phyloP scores from a whole-genome alignment of 2,113 vertebrate species.

The Cinclus mexicanus region DNA sequence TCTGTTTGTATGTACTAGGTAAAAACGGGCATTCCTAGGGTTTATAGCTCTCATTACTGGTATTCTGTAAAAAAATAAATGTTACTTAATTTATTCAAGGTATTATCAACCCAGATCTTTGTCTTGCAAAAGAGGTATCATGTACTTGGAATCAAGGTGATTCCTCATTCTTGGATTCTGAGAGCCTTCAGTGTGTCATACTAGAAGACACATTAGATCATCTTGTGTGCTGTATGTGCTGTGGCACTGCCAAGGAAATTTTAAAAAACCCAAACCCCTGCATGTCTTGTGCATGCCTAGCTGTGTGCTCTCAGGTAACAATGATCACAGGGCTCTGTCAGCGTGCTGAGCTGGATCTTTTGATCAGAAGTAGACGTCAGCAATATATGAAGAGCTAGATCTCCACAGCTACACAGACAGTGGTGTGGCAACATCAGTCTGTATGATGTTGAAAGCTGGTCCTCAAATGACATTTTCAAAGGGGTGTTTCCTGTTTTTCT shows the following conservation, averaged over 20 bases:
- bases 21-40: not conserved
- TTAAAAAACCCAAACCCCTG: not conserved
- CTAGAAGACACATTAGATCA: not conserved
- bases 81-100: not conserved
- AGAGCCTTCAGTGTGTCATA: not conserved
- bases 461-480: not conserved
- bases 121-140: not conserved
- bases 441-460: not conserved
- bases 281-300: not conserved
- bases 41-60: not conserved
- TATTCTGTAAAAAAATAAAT: not conserved
- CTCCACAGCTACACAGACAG: not conserved
- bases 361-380: not conserved
- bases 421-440: not conserved
- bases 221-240: not conserved
- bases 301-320: not conserved
- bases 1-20: not conserved
- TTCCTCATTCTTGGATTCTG: not conserved
- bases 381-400: not conserved
- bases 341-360: rapidly evolving
- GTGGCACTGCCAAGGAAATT: not conserved
- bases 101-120: not conserved
- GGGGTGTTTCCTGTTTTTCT: not conserved
- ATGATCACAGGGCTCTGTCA: not conserved
- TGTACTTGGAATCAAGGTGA: not conserved